Conservation (phyloP, 35 echinoderm and acorn worm species). For the Apostichopus japonicus region DNA sequence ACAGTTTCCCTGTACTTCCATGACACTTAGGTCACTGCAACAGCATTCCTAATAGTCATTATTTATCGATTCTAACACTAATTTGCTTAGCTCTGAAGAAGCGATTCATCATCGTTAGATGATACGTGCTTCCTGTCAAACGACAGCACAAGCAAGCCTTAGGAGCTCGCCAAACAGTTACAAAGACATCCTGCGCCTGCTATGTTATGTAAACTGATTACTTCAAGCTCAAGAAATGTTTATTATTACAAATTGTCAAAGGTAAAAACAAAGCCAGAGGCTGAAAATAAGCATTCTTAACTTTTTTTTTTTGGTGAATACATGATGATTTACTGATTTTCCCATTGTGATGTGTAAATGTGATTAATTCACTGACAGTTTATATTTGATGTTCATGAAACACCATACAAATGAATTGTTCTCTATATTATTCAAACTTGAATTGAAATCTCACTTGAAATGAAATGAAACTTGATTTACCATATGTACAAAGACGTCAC, state of each 20-base stretch:
- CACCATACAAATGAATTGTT: not conserved
- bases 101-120: not conserved
- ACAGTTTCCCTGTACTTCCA: not conserved
- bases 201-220: slow-evolving; percentile 5
- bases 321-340: not conserved
- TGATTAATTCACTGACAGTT: not conserved
- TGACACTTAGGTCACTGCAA: slow-evolving; percentile 11
- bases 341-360: not conserved
- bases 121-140: not conserved
- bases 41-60: slow-evolving; percentile 9
- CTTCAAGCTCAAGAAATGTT: not conserved
- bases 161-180: not conserved
- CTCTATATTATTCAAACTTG: not conserved
- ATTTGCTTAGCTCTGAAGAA: slow-evolving; percentile 5
- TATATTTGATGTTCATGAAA: not conserved
- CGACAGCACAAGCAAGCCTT: not conserved
- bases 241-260: not conserved
- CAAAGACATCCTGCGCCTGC: not conserved
- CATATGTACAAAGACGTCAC: not conserved
- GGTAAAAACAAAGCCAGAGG: not conserved
- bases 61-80: slow-evolving; percentile 20
- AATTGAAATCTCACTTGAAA: slow-evolving; percentile 1
- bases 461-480: not conserved
- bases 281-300: not conserved
- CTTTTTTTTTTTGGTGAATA: no score